Base-by-base conservation (phyloP, 2,797 vertebrate species). In the Hephaestus fuliginosus region DNA sequence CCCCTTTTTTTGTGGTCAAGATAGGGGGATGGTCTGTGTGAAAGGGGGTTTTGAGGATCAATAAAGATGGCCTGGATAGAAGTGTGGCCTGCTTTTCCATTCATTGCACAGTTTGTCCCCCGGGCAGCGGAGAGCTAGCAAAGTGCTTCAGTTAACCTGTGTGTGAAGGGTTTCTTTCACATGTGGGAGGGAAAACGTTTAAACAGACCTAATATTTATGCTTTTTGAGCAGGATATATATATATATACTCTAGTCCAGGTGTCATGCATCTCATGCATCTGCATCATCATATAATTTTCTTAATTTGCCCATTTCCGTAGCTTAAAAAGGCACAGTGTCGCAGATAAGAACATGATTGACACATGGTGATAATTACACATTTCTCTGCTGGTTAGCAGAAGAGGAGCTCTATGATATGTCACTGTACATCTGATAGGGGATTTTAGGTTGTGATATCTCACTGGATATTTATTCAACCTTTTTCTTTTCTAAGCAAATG, bases 31-130 rank as follows among this genome's bases (percentile, higher is more conserved):
- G 85, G 82, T 95, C 85, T 91, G 86, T 94, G 91, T 95, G 91
- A 93, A 89, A 86, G 85, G 75, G 75, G 85, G 89, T 85, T 89
- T 88, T 89, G 91, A 92, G 90, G 93, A 94, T 95, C 93, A 96
- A 96, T 96, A 96, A 96, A 96, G 91, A 93, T 91, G 93, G 94
- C 93, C 93, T 92, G 89, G 91, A 95, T 95, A 93, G 90, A 94
- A 93, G 66, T 92, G 85, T 92, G 93, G 92, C 92, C 91, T 95
- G 88, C 87, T 93, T 95, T 95, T 94, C 89, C 78, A 92, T 94
- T 94, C 85, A 92, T 92, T 93, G 84, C 83, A 71, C 81, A 82
- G 81, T 78, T 85, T 78, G 83, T 75, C 74, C 88, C 80, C 64
- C 43, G 30, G 90, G 86, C 83, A 53, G 69, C n/a, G 18, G 81